Evolutionary conservation across 1,140 invertebrate species (phyloP), one percentile per base, ranked within the genome.

Genomic region (Himalopsyche phryganea): DNA sequence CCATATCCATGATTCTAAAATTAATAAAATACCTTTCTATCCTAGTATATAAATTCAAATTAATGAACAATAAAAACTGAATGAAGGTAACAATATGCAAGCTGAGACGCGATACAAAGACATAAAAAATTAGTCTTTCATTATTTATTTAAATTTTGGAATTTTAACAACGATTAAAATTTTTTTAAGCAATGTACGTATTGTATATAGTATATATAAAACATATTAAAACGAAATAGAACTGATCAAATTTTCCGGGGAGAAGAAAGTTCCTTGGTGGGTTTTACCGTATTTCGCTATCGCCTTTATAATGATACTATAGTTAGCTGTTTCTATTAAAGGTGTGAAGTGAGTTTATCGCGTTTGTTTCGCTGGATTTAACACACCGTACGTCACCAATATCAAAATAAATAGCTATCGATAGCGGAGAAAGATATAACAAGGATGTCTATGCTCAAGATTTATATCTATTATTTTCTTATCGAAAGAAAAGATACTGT

Each of bases 381-480:
- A 46, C 51, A 54, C 51, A 18, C 35, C 46, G 15, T 36, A 44
- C 38, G 57, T 49, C 52, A 58, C 55, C 60, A 58, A 63, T 63
- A 63, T 63, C 52, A 56, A 60, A 60, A 63, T 59, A 60, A 52
- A 63, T 57, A 41, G 52, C 51, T 44, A 40, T 51, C 46, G 61
- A 63, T 63, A 56, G 57, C 28, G 33, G 28, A 23, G 40, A 35
- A 17, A 18, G 57, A 60, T 56, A 59, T 49, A 52, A 59, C 57
- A 50, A 19, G 50, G 44, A 41, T 54, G 56, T 58, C 52, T 23
- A 28, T 32, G 13, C 11, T 53, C 14, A 23, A 45, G 61, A 63
- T 63, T 63, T 63, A 60, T 59, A 58, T 53, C 52, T 54, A 7
- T 33, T 18, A 35, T 15, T 56, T 46, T 51, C 40, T 57, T 63